These are phyloP conservation scores for Bellardia pandia DNA, from an alignment of 2,888 invertebrate genomes.

Conservation along the genomic window DNA sequence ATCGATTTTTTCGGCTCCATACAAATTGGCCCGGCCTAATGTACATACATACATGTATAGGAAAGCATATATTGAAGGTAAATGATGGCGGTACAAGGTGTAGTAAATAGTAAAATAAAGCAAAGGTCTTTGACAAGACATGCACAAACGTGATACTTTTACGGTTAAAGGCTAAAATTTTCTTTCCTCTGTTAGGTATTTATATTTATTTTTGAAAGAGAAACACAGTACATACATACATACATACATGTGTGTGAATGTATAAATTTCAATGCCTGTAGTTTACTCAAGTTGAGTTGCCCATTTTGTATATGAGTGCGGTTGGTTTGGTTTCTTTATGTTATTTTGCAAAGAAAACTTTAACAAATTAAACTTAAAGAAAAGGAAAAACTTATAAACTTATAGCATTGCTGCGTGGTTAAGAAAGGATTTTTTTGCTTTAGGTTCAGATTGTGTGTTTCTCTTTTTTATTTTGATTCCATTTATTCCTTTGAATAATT, in stretches of 20 bases:
- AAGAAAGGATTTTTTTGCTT: conserved; percentile 15
- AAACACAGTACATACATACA: background rate
- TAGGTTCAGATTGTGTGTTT: background rate
- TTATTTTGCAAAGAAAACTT: conserved; percentile 36
- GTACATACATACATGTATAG: background rate
- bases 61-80: background rate
- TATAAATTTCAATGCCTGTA: conserved; percentile 7
- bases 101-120: background rate
- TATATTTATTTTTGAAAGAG: background rate
- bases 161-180: conserved; percentile 33
- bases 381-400: background rate
- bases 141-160: conserved; percentile 39
- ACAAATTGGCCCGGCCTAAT: no score
- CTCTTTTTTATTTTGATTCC: background rate
- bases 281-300: conserved; percentile 27
- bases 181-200: background rate
- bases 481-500: conserved; percentile 22
- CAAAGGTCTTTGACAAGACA: conserved; percentile 50
- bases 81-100: background rate
- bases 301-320: conserved; percentile 42
- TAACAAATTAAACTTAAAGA: background rate
- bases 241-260: background rate
- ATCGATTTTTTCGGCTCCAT: no score
- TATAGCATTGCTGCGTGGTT: conserved; percentile 17
- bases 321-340: conserved; percentile 27